Evolutionary conservation across 35 echinoderm and acorn worm species (phyloP), one percentile per base, ranked within the genome.

Genomic region (Strongylocentrotus purpuratus): DNA sequence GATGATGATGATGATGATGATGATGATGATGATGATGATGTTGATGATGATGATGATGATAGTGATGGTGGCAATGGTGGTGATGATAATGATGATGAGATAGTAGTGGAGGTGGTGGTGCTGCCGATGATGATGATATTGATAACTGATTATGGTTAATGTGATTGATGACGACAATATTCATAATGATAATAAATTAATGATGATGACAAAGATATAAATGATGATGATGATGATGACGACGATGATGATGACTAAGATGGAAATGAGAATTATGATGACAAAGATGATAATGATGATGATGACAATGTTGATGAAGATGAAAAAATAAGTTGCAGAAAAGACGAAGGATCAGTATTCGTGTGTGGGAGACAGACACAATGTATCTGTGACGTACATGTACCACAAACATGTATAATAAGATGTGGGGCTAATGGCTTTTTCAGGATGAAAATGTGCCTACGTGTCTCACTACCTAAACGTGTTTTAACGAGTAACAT

Each of bases 201-300:
- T 90, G 88, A 90, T 90, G 88, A 32, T 90, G 88, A 32, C 25
- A 25, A 90, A 31, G 88, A 90, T 41, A 41, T 41, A 41, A 41
- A 41, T 90, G 31, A 90, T 31, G 0, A 90, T 33, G 88, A 90
- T 90, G 88, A 90, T 90, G 31, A 90, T 90, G 88, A 90, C 7
- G 31, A 90, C 7, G 32, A 33, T 65, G 60, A 65, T 25, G 22
- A 65, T 65, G 61, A 71, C 17, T 2, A 71, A 18, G 61, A n/a
- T 71, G 7, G 1, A 0, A 15, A 71, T 28, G 61, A 71, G 28
- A 15, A 71, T 71, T 20, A 71, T 71, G 17, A 28, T 71, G 61
- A 71, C 28, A 6, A 71, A 2, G 61, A 71, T 71, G 25, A 71
- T 71, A 15, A 71, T 5, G 61, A 71, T 71, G 61, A 65, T 65